Base-by-base conservation (phyloP, 2,888 invertebrate genomes). In the Drosophila austrosaltans region DNA sequence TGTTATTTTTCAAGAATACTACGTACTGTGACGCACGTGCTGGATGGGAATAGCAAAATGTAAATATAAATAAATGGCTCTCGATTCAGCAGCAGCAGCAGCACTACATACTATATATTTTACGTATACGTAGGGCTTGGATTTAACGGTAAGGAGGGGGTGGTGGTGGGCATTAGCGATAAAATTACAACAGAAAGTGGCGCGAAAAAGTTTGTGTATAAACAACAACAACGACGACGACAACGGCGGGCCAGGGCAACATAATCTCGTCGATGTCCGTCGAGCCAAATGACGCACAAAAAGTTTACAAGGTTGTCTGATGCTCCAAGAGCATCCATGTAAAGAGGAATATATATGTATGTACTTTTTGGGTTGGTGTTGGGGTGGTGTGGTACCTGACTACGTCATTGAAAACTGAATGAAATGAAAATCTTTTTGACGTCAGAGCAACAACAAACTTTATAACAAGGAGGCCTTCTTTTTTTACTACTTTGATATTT, bases 301-400 rank as follows among this genome's bases (percentile, higher is more conserved):
- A 73, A 75, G 66, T 81, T 85, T 85, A 89, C 84, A 85, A 89
- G 84, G 89, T 71, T 84, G 84, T 87, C 78, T 86, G 78, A 64
- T 65, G 69, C 62, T 66, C 53, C 69, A 66, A 70, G 81, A 78
- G 77, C 81, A 63, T 39, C 58, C 39, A 53, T 30, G 53, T 59
- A 59, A 36, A 25, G 48, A 48, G 48, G 44, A 28, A 56, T 40
- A 39, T 20, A 22, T n/a, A n/a, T 53, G 53, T 42, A 6, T 16
- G 53, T 32, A 59, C 30, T 42, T 25, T 48, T 22, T n/a, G 53
- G 39, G 16, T 16, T 16, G 16, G 16, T 8, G 10, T 40, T 59
- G 54, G 54, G 48, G 20, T 8, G 7, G 64, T 30, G 42, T 66
- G 56, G 62, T 66, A 62, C 48, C 71, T 72, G 63, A 75, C 75